phyloP scores from a whole-genome alignment of 2,797 vertebrate genomes.

The Acrocephalus scirpaceus region DNA sequence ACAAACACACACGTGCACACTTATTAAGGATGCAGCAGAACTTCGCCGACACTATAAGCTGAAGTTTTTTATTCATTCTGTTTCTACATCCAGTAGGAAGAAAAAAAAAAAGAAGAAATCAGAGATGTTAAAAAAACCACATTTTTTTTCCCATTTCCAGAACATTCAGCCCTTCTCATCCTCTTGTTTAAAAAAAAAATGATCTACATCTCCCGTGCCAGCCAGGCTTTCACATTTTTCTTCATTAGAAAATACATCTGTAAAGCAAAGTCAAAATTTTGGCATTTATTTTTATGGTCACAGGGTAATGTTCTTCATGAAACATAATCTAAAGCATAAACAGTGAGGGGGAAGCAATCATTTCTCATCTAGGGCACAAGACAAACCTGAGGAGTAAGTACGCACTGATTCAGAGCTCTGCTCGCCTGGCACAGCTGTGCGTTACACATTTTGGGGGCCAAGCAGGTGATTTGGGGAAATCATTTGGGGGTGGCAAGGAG shows the following conservation, averaged over 20 bases:
- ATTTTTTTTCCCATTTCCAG: slow-evolving; percentile 30
- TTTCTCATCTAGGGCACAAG: slow-evolving; percentile 49
- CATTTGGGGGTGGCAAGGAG: slow-evolving; percentile 33
- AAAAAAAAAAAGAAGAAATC: slow-evolving; percentile 38
- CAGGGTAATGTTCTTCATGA: slow-evolving; percentile 52
- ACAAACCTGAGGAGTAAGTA: not conserved
- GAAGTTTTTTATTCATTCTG: slow-evolving; percentile 60
- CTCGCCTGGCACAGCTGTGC: not conserved
- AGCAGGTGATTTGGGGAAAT: slow-evolving; percentile 59
- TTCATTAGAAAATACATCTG: slow-evolving; percentile 74
- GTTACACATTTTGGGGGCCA: not conserved
- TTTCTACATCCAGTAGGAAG: slow-evolving; percentile 29
- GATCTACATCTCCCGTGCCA: slow-evolving; percentile 17
- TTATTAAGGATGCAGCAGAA: slow-evolving; percentile 54
- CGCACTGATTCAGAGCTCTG: not conserved
- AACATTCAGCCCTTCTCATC: slow-evolving; percentile 50
- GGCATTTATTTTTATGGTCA: slow-evolving; percentile 65
- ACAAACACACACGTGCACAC: slow-evolving; percentile 7
- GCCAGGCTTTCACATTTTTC: slow-evolving; percentile 64
- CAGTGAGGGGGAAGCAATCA: slow-evolving; percentile 23
- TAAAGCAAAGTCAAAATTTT: slow-evolving; percentile 65
- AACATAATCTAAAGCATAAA: slow-evolving; percentile 46
- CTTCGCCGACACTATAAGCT: slow-evolving; percentile 16
- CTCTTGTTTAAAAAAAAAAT: slow-evolving; percentile 57
- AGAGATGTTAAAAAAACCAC: not conserved